Evolutionary conservation across 2,113 vertebrate genomes (phyloP), one percentile per base, ranked within the genome.

Genomic region (Maccullochella peelii): DNA sequence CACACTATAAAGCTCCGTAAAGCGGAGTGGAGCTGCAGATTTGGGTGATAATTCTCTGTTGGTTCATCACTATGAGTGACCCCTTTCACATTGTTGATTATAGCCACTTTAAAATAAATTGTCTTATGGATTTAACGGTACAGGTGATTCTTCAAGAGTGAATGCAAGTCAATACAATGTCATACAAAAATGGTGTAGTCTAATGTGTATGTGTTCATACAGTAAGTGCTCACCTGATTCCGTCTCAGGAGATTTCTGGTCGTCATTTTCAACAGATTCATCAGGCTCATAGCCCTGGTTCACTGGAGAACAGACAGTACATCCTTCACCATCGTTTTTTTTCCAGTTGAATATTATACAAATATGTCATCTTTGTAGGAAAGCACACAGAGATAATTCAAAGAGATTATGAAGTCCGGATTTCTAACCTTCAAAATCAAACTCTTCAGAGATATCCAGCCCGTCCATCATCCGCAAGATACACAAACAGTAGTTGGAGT

Each of bases 401-500:
- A 14, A 78, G 0, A 11, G 15, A 21, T 25, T 12, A 5, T n/a
- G 1, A 52, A 21, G 1, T 49, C 20, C 33, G 21, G 15, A 40
- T 63, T 15, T 54, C 30, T 63, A 47, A 96, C 95, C 95, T 92
- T 91, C 84, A 72, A 76, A 87, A 14, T 95, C 87, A 59, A 92
- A 81, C 36, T 93, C 89, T 20, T 93, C 92, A 1, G 92, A 86
- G 44, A 95, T n/a, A 21, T 95, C 94, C 71, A 95, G 81, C 4
- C 94, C 93, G 0, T 95, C 92, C 88, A 89, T 93, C 91, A 96
- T 95, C 72, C 94, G 91, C 71, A 96, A 63, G 77, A 96, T 79
- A 30, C 94, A 96, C 59, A 97, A 79, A 36, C 94, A 93, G 58
- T 92, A 94, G 55, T 94, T 94, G 23, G 89, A 88, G 69, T 96